A percentile compares a stretch with the other conserved stretches of the same genome.
These are phyloP conservation scores for Chelonus formosanus DNA, from an alignment of 2,888 invertebrate species.

Conservation along the genomic window DNA sequence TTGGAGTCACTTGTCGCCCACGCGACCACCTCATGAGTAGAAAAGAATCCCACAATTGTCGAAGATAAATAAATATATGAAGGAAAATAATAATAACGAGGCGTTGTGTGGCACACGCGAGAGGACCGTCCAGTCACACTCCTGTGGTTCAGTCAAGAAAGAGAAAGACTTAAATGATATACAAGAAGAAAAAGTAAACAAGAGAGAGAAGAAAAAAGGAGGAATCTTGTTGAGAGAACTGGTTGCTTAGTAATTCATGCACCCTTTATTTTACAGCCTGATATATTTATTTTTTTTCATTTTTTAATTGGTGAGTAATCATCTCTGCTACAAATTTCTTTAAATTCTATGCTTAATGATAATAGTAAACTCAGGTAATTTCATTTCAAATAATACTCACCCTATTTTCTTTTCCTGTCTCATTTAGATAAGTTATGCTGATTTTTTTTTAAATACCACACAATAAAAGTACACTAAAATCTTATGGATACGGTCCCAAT, in stretches of 20 bases:
- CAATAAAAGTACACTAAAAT: constrained; percentile 27
- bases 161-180: constrained; percentile 15
- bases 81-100: constrained; percentile 39
- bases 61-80: constrained; percentile 42
- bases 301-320: neutral
- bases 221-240: constrained; percentile 19
- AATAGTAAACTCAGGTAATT: constrained; percentile 7
- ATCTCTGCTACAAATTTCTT: neutral
- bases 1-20: constrained; percentile 34
- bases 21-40: constrained; percentile 29
- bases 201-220: constrained; percentile 9
- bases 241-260: constrained; percentile 31
- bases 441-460: constrained; percentile 16
- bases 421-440: constrained; percentile 28
- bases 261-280: constrained; percentile 22
- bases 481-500: constrained; percentile 53
- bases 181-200: constrained; percentile 10
- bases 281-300: constrained; percentile 1
- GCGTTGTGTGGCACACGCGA: constrained; percentile 33
- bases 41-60: constrained; percentile 32
- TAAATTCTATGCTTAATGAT: neutral
- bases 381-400: neutral
- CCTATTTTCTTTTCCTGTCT: constrained; percentile 17
- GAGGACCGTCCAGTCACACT: constrained; percentile 11
- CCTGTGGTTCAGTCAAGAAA: constrained; percentile 20